A percentile compares a stretch with the other conserved stretches of the same genome.
Evolutionary conservation across 53 echinoderm and acorn worm species (phyloP).

Genomic region (Paelopatides confundens): DNA sequence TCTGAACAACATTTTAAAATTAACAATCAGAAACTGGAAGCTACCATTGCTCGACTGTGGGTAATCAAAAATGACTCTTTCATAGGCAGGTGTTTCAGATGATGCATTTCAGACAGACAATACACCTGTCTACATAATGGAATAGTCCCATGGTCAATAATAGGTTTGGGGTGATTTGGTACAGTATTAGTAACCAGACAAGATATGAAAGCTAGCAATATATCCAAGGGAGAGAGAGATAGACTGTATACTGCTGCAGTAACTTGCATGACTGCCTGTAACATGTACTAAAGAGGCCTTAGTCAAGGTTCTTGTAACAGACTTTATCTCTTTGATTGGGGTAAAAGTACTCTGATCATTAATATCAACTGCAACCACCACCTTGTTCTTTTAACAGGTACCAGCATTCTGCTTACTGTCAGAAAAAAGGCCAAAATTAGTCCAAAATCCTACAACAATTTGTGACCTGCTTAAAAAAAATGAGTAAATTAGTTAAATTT

Average conservation of each 20-base stretch:
- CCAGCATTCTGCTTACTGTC: too few relatives aligned
- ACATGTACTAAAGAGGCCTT: conserved; percentile 14
- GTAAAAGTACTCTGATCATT: conserved; percentile 6
- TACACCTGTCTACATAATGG: conserved; percentile 37
- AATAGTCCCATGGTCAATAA: conserved; percentile 34
- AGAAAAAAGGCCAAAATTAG: too few relatives aligned
- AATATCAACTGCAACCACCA: neutral
- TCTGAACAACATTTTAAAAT: neutral
- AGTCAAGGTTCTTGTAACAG: neutral
- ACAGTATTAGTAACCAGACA: neutral
- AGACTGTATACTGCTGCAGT: neutral
- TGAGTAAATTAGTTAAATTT: too few relatives aligned
- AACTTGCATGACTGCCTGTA: neutral
- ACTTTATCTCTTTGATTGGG: conserved; percentile 1
- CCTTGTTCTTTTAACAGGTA: neutral
- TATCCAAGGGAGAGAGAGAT: neutral
- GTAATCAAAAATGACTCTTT: neutral
- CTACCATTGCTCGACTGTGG: neutral
- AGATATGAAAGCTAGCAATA: neutral
- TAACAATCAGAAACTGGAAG: neutral
- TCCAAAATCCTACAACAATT: too few relatives aligned
- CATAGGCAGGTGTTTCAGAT: neutral
- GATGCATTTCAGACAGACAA: conserved; percentile 30
- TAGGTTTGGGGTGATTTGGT: conserved; percentile 30
- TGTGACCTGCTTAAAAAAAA: too few relatives aligned